Evolutionary conservation across 2,113 vertebrate genomes (phyloP).

Genomic region (Alaudala cheleensis): DNA sequence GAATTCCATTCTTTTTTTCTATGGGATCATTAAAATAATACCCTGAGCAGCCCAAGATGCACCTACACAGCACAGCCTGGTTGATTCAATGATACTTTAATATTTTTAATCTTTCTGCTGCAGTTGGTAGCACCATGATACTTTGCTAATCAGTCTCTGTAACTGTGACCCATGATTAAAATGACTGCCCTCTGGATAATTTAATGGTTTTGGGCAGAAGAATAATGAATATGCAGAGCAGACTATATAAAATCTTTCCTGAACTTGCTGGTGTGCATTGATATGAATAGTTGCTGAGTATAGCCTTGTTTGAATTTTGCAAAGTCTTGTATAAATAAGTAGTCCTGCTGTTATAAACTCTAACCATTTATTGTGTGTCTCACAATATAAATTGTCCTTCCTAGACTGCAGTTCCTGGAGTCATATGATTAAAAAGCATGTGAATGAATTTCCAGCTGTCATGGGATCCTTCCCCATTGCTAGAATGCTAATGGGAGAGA

Average conservation of each 20-base stretch:
- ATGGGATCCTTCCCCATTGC: neutral
- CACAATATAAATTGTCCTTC: slow-evolving; percentile 16
- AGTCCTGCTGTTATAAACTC: neutral
- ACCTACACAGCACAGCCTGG: neutral
- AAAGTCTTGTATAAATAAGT: neutral
- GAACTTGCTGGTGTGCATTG: neutral
- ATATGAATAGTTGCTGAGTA: neutral
- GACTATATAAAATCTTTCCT: neutral
- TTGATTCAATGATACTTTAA: neutral
- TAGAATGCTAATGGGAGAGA: neutral
- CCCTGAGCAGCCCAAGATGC: neutral
- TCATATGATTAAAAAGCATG: neutral
- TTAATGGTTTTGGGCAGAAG: neutral
- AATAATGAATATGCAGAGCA: neutral
- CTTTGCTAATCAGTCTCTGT: neutral
- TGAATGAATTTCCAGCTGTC: slow-evolving; percentile 36
- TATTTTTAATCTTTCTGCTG: neutral
- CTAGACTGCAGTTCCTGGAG: neutral
- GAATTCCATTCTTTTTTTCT: neutral
- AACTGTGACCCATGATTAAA: neutral
- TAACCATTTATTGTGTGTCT: neutral
- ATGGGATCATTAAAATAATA: slow-evolving; percentile 5
- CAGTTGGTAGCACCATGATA: neutral
- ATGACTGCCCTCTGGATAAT: neutral
- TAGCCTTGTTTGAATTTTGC: slow-evolving; percentile 20